Conservation (phyloP, 1,140 invertebrate genomes). For the Argopecten irradians region DNA sequence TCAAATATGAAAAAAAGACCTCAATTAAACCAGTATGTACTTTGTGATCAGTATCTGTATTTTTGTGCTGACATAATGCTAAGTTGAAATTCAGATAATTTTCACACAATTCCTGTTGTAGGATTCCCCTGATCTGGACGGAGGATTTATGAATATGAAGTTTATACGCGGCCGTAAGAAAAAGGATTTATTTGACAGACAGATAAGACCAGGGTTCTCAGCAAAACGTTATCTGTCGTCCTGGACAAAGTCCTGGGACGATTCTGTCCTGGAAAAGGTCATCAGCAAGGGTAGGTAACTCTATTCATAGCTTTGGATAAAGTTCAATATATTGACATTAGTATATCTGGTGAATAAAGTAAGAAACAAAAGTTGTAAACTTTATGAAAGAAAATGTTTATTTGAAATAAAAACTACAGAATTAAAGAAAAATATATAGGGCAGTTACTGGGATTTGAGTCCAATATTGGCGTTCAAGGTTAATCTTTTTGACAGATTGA, state of each 20-base stretch:
- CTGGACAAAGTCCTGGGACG: slow-evolving; percentile 75
- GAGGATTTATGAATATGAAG: slow-evolving; percentile 65
- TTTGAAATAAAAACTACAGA: too few species aligned
- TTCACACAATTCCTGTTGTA: slow-evolving; percentile 36
- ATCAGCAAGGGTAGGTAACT: slow-evolving; percentile 71
- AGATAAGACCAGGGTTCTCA: slow-evolving; percentile 76
- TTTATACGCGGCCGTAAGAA: slow-evolving; percentile 64
- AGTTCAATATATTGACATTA: not conserved
- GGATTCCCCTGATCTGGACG: slow-evolving; percentile 46
- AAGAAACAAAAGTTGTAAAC: too few species aligned
- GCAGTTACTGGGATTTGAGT: too few species aligned
- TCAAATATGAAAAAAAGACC: too few species aligned
- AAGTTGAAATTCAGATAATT: not conserved
- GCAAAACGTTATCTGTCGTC: slow-evolving; percentile 75
- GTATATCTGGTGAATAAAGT: too few species aligned
- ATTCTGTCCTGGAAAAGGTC: slow-evolving; percentile 70
- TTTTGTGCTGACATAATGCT: too few species aligned
- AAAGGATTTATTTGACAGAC: slow-evolving; percentile 63
- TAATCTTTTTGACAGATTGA: too few species aligned
- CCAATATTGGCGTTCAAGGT: too few species aligned
- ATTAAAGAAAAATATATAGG: too few species aligned
- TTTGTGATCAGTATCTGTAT: too few species aligned
- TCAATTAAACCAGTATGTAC: too few species aligned
- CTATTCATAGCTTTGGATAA: not conserved
- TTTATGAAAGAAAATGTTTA: too few species aligned